These are phyloP conservation scores for Mechanitis messenoides DNA, from an alignment of 2,888 invertebrate species.

Conservation along the genomic window DNA sequence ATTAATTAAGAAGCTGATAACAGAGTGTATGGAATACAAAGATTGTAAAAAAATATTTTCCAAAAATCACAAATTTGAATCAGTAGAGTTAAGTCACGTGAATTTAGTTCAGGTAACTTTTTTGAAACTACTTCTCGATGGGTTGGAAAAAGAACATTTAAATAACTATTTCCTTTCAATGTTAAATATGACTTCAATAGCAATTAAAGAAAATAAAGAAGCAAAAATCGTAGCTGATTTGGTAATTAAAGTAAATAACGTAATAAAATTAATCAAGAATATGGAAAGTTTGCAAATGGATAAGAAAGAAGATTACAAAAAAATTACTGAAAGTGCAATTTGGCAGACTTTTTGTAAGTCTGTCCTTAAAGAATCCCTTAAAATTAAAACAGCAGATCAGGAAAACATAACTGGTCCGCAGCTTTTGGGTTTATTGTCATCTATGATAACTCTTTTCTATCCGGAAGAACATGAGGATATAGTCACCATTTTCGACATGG, in stretches of 20 bases:
- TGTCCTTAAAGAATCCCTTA: constrained; percentile 81
- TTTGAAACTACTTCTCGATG: constrained; percentile 62
- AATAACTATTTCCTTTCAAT: constrained; percentile 74
- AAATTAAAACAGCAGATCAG: constrained; percentile 54
- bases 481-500: constrained; percentile 82
- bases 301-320: constrained; percentile 51
- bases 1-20: constrained; percentile 77
- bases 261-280: constrained; percentile 50
- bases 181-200: constrained; percentile 69
- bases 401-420: constrained; percentile 58
- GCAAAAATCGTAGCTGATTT: constrained; percentile 41
- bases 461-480: constrained; percentile 63
- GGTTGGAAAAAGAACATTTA: constrained; percentile 56
- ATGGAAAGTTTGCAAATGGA: constrained; percentile 41
- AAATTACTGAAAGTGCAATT: constrained; percentile 62
- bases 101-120: constrained; percentile 74
- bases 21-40: constrained; percentile 75
- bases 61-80: constrained; percentile 80
- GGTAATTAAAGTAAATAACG: constrained; percentile 47
- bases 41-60: constrained; percentile 75
- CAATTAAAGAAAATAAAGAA: constrained; percentile 63
- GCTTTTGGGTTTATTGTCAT: constrained; percentile 74
- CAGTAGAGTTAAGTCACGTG: constrained; percentile 76
- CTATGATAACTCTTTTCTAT: constrained; percentile 76
- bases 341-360: constrained; percentile 80